Conservation (phyloP, 2,113 vertebrate genomes). For the Tylochromis polylepis region DNA sequence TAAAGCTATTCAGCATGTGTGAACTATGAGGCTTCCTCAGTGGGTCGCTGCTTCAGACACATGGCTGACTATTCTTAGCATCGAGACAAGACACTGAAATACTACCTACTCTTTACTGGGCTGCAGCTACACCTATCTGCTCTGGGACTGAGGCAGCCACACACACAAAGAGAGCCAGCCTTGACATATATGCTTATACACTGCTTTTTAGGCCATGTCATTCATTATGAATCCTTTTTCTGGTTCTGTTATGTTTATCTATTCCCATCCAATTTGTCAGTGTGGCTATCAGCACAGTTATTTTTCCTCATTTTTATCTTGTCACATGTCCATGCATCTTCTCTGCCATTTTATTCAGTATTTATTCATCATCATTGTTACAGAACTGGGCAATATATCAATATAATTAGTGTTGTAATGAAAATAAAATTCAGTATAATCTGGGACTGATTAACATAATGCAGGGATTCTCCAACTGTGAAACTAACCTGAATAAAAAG, state of each 20-base stretch:
- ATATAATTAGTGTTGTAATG: not conserved
- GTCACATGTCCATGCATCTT: not conserved
- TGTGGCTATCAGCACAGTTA: not conserved
- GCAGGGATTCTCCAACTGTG: not conserved
- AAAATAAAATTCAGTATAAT: not conserved
- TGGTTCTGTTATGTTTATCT: not conserved
- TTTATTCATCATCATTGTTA: not conserved
- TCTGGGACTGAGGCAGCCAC: not conserved
- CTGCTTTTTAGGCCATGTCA: not conserved
- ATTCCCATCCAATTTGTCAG: not conserved
- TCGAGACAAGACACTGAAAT: slow-evolving; percentile 42
- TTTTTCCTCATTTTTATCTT: not conserved
- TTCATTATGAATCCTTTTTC: not conserved
- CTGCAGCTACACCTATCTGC: slow-evolving; percentile 39
- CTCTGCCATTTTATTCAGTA: not conserved
- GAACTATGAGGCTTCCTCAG: not conserved
- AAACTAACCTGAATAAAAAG: not conserved
- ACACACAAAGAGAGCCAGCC: not conserved
- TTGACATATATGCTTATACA: not conserved
- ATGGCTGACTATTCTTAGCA: slow-evolving; percentile 56
- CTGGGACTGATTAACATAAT: not conserved
- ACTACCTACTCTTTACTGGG: slow-evolving; percentile 28
- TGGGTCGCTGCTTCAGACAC: slow-evolving; percentile 1
- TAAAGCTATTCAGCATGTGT: not conserved
- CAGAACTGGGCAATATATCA: not conserved